Percentiles rank a stretch among this genome's conserved stretches.
Conservation (phyloP, 2,888 invertebrate genomes). For the Acleris holmiana region DNA sequence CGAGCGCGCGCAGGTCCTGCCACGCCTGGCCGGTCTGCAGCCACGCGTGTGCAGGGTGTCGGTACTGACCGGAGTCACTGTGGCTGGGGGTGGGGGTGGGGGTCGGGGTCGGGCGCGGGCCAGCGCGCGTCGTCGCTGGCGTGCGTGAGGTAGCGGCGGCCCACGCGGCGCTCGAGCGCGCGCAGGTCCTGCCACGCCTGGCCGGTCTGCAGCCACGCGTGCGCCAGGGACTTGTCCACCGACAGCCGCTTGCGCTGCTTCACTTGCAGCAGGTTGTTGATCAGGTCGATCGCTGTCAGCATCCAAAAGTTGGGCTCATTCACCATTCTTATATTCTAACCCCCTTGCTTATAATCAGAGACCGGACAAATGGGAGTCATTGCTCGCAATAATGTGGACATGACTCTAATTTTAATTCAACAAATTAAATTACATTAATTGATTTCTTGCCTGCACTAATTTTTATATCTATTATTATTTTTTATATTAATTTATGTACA, state of each 20-base stretch:
- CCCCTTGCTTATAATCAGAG: too few relatives aligned
- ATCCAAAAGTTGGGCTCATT: too few relatives aligned
- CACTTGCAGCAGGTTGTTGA: slow-evolving; percentile 98
- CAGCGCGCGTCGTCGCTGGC: slow-evolving; percentile 95
- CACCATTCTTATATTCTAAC: too few relatives aligned
- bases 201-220: slow-evolving; percentile 98
- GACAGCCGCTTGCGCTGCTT: slow-evolving; percentile 97
- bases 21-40: slow-evolving; percentile 98
- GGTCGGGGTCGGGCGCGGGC: slow-evolving; percentile 44
- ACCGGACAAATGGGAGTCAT: too few relatives aligned
- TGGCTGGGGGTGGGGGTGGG: too few relatives aligned
- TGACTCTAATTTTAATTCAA: too few relatives aligned
- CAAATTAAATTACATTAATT: too few relatives aligned
- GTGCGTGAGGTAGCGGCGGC: slow-evolving; percentile 89
- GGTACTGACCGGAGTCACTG: slow-evolving; percentile 14
- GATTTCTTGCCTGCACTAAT: too few relatives aligned
- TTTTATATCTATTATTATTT: too few relatives aligned
- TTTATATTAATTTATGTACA: too few relatives aligned
- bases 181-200: slow-evolving; percentile 98
- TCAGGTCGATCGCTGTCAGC: slow-evolving; percentile 97
- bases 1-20: slow-evolving; percentile 95
- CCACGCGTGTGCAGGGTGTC: slow-evolving; percentile 94
- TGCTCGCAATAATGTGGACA: too few relatives aligned
- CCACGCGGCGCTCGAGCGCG: slow-evolving; percentile 87
- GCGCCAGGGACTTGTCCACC: slow-evolving; percentile 97